Base-by-base conservation (phyloP, 2,888 invertebrate genomes). In the Eupelmus urozonus region DNA sequence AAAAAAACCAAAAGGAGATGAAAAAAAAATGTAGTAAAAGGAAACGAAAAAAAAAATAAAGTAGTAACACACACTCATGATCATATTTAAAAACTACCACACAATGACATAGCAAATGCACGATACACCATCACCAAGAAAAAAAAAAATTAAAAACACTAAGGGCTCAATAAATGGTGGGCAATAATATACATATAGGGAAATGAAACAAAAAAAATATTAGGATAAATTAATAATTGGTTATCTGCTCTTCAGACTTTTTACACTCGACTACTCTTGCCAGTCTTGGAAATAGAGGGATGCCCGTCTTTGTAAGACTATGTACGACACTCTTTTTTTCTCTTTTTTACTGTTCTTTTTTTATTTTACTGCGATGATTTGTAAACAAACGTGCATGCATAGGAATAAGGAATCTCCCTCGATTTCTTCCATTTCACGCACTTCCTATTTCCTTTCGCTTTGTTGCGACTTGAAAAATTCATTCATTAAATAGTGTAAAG, bases 51-150 rank as follows among this genome's bases (percentile, higher is more conserved):
- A 66, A 70, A 65, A 76, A 57, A 65, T 20, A 76, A 20, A 67
- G 53, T 51, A 69, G 57, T 18, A 49, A 66, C 74, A 82, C 81
- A 80, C 77, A 79, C 76, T 81, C 83, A 81, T 73, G 71, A 76
- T 70, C 74, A 75, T 76, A 65, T 55, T 34, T 25, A 49, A 55
- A 62, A 78, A 82, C 87, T 87, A 87, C 86, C 84, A 86, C 84
- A 86, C 86, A 88, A 86, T 87, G 87, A 88, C 87, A 87, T 85
- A 88, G 88, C 89, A 90, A 88, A 89, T 89, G 89, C 88, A 89
- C 89, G 87, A 89, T 88, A 89, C 80, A 80, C 89, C 88, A 88
- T 87, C 88, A 89, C 89, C 90, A 89, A 85, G 63, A 62, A 72
- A 81, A 59, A 63, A 67, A 69, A 62, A 70, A 63, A 53, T 42